These are phyloP conservation scores for Drosophila sproati DNA, from an alignment of 1,140 invertebrate species.

Conservation along the genomic window DNA sequence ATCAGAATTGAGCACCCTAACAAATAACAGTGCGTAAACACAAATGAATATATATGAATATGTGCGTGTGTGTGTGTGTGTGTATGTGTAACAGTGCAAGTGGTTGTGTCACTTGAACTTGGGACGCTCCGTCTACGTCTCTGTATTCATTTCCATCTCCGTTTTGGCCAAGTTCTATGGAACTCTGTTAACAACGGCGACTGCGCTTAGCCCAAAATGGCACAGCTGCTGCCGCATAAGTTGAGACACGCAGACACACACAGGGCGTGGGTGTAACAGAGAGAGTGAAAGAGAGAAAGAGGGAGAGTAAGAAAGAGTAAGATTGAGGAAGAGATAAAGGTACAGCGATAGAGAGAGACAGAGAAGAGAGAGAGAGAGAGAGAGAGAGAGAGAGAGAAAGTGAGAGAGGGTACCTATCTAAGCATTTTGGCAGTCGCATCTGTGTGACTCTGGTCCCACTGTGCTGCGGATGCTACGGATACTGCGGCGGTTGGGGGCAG, in stretches of 20 bases:
- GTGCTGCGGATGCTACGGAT: slow-evolving; percentile 12
- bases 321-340: slow-evolving; percentile 8
- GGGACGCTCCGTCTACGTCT: slow-evolving; percentile 19
- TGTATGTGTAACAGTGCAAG: background rate
- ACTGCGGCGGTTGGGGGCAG: slow-evolving; percentile 17
- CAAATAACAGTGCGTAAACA: slow-evolving; percentile 17
- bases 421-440: slow-evolving; percentile 28
- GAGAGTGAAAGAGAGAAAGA: slow-evolving; percentile 40
- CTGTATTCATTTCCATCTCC: background rate
- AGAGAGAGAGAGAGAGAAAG: slow-evolving; percentile 14
- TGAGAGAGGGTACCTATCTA: slow-evolving; percentile 26
- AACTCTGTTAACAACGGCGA: slow-evolving; percentile 30
- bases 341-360: slow-evolving; percentile 16
- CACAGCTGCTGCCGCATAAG: slow-evolving; percentile 65
- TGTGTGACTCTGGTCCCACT: slow-evolving; percentile 37
- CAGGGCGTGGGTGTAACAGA: background rate
- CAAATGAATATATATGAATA: background rate
- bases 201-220: slow-evolving; percentile 38
- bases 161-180: slow-evolving; percentile 22
- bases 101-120: slow-evolving; percentile 64
- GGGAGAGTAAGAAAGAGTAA: slow-evolving; percentile 20
- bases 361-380: slow-evolving; percentile 47
- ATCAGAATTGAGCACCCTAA: slow-evolving; percentile 81
- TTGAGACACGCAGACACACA: slow-evolving; percentile 45
- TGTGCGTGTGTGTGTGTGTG: slow-evolving; percentile 1